Conservation (phyloP, 2,888 invertebrate genomes). For the Chymomyza procnemis region DNA sequence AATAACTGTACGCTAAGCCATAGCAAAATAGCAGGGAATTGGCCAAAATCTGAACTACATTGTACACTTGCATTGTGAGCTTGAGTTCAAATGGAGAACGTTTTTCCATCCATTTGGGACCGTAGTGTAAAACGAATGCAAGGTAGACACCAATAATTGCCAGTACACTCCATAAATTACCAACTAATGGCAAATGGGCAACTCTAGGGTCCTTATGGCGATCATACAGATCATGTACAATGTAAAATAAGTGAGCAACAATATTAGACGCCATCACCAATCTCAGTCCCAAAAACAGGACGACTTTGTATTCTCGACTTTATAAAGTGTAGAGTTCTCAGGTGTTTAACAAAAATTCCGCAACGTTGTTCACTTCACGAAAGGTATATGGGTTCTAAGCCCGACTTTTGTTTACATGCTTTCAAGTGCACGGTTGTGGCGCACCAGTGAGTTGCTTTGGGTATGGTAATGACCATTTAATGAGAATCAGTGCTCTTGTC, state of each 20-base stretch:
- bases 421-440: conserved; percentile 6
- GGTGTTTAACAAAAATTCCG: neutral
- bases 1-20: conserved; percentile 56
- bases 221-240: conserved; percentile 47
- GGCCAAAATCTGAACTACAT: conserved; percentile 80
- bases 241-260: conserved; percentile 55
- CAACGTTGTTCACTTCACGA: conserved; percentile 32
- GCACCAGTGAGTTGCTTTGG: neutral
- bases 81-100: conserved; percentile 83
- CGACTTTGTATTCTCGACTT: conserved; percentile 31
- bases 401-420: neutral
- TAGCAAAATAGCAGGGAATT: conserved; percentile 53
- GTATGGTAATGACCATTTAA: conserved; percentile 63
- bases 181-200: conserved; percentile 83
- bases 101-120: conserved; percentile 86
- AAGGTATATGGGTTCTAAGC: conserved; percentile 40
- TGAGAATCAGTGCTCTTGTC: conserved; percentile 31
- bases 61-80: conserved; percentile 83
- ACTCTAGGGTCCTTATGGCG: conserved; percentile 78
- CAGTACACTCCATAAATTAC: conserved; percentile 83
- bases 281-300: neutral
- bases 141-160: conserved; percentile 82
- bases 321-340: neutral
- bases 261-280: conserved; percentile 55
- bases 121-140: conserved; percentile 84